Base-by-base conservation (phyloP, 1,140 invertebrate genomes). In the Hypothenemus hampei region DNA sequence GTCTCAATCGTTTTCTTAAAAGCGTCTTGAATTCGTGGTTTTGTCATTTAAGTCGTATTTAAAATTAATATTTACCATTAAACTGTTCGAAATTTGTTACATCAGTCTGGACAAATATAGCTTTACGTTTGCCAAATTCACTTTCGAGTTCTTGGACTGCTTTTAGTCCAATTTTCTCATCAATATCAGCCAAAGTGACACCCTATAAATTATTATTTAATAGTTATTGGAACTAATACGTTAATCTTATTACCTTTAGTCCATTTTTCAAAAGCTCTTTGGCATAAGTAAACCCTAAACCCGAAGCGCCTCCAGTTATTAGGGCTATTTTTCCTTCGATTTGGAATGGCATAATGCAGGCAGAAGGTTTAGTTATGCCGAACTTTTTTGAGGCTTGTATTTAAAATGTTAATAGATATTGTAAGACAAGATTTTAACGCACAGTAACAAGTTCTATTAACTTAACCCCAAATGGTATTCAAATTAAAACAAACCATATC, bases 301-400 rank as follows among this genome's bases (percentile, higher is more conserved):
- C 84, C 37, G 78, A 77, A 18, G 83, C 82, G 13, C 80, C 85
- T 19, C 85, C 85, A 13, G 85, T 86, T 15, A 87, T 76, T 26
- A 87, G 69, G 47, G 81, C 84, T 40, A 86, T 81, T 65, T 83
- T 82, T 45, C 80, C 81, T 67, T 77, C 78, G 39, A 83, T 58
- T 39, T 51, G 31, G 19, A 55, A 55, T 3, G 5, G 4, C 5
- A 36, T 16, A 36, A 50, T 50, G n/a, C n/a, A n/a, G n/a, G n/a
- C n/a, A n/a, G n/a, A n/a, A n/a, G n/a, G n/a, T n/a, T n/a, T n/a
- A n/a, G n/a, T n/a, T n/a, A n/a, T n/a, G n/a, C n/a, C n/a, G n/a
- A n/a, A n/a, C n/a, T n/a, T n/a, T n/a, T n/a, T n/a, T n/a, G n/a
- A n/a, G n/a, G n/a, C n/a, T n/a, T n/a, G n/a, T n/a, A n/a, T n/a